Conservation (phyloP, 2,888 invertebrate genomes). For the Xestia sexstrigata region DNA sequence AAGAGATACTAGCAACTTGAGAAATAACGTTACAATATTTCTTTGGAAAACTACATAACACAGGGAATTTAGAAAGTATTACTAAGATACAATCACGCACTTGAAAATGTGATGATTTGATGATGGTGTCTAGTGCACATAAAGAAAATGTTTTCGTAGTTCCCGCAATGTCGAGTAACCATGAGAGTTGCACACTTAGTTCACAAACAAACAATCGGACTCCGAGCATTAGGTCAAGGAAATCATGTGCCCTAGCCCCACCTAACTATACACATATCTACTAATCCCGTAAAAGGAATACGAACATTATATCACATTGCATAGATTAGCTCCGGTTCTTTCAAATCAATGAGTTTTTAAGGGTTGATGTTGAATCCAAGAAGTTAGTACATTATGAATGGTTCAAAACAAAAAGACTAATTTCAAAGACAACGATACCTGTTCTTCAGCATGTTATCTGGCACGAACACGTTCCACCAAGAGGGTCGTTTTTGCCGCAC, state of each 20-base stretch:
- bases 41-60: slow-evolving; percentile 15
- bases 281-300: slow-evolving; percentile 77
- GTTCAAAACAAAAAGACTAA: slow-evolving; percentile 19
- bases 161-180: slow-evolving; percentile 68
- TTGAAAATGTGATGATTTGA: slow-evolving; percentile 15
- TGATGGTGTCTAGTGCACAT: slow-evolving; percentile 7
- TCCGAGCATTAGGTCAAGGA: slow-evolving; percentile 83
- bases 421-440: slow-evolving; percentile 86
- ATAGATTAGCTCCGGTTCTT: slow-evolving; percentile 65
- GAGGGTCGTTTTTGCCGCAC: slow-evolving; percentile 94
- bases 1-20: slow-evolving; percentile 34
- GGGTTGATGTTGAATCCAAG: slow-evolving; percentile 23
- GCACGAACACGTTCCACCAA: slow-evolving; percentile 97
- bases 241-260: slow-evolving; percentile 79
- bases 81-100: background rate
- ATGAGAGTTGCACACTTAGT: slow-evolving; percentile 74
- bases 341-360: slow-evolving; percentile 41
- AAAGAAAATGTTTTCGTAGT: slow-evolving; percentile 28
- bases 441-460: slow-evolving; percentile 93
- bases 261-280: slow-evolving; percentile 76
- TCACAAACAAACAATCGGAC: slow-evolving; percentile 80
- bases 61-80: slow-evolving; percentile 5
- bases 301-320: slow-evolving; percentile 73
- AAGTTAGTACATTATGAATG: slow-evolving; percentile 36
- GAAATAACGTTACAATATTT: slow-evolving; percentile 37